A percentile compares a stretch with the other conserved stretches of the same genome.
Conservation (phyloP, 2,888 invertebrate species). For the Gymnocheta viridis region DNA sequence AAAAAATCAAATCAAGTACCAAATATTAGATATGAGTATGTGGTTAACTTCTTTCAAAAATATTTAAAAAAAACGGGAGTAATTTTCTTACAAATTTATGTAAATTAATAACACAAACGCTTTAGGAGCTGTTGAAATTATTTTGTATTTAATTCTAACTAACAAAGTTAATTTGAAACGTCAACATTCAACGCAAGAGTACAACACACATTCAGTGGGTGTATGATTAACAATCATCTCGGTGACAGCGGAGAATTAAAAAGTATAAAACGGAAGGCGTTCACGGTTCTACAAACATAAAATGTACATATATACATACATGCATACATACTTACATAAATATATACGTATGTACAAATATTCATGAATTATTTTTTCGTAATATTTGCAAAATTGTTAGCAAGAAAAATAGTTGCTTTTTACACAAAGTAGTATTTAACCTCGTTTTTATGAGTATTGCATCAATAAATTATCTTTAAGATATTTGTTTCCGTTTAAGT, state of each 20-base stretch:
- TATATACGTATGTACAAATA: too few relatives aligned
- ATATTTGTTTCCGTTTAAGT: slow-evolving; percentile 58
- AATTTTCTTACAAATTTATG: not conserved
- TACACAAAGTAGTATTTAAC: slow-evolving; percentile 37
- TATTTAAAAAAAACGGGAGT: too few relatives aligned
- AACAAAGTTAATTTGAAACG: slow-evolving; percentile 10
- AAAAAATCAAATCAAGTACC: too few relatives aligned
- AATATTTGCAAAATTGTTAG: slow-evolving; percentile 8
- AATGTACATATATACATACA: not conserved
- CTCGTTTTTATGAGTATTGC: slow-evolving; percentile 42
- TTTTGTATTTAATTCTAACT: not conserved
- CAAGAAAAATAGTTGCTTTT: not conserved
- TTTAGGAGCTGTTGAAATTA: not conserved
- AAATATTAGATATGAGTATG: too few relatives aligned
- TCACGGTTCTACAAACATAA: slow-evolving; percentile 1
- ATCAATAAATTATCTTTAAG: slow-evolving; percentile 59
- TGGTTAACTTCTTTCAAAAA: too few relatives aligned
- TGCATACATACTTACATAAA: not conserved
- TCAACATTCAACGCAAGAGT: slow-evolving; percentile 5
- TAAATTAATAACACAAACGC: not conserved
- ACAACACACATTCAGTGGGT: slow-evolving; percentile 12
- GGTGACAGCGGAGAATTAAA: slow-evolving; percentile 11
- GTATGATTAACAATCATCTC: slow-evolving; percentile 20
- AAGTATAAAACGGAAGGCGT: slow-evolving; percentile 54
- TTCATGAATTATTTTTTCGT: not conserved